phyloP scores from a whole-genome alignment of 2,888 invertebrate species.

The Amorpha juglandis region DNA sequence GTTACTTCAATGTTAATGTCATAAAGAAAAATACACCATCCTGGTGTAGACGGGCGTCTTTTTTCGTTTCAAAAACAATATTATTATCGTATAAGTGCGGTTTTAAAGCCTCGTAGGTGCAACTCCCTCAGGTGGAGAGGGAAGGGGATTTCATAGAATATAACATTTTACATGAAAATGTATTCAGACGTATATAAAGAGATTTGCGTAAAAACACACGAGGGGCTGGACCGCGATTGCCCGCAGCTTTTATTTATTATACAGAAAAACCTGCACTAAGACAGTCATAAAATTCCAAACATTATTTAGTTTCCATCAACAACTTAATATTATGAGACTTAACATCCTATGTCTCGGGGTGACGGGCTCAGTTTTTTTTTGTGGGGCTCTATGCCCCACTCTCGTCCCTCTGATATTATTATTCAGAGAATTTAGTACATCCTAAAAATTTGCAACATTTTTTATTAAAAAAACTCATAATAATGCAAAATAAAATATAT shows the following conservation, averaged over 20 bases:
- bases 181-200: slow-evolving; percentile 41
- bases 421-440: too few species aligned
- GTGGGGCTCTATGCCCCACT: too few species aligned
- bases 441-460: too few species aligned
- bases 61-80: slow-evolving; percentile 21
- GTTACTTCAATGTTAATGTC: not conserved
- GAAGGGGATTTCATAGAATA: slow-evolving; percentile 35
- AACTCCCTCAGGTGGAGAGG: slow-evolving; percentile 26
- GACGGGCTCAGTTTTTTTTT: too few species aligned
- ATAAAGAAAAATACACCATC: not conserved
- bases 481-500: too few species aligned
- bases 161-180: slow-evolving; percentile 50
- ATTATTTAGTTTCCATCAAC: too few species aligned
- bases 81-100: slow-evolving; percentile 1
- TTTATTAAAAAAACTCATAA: too few species aligned
- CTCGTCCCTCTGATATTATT: too few species aligned
- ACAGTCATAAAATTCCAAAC: too few species aligned
- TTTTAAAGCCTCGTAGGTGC: slow-evolving; percentile 28
- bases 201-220: slow-evolving; percentile 25
- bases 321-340: too few species aligned
- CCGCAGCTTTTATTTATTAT: not conserved
- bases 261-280: too few species aligned
- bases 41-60: not conserved
- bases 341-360: too few species aligned
- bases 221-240: not conserved